Conservation (phyloP, 2,797 vertebrate species). For the Morelia viridis region DNA sequence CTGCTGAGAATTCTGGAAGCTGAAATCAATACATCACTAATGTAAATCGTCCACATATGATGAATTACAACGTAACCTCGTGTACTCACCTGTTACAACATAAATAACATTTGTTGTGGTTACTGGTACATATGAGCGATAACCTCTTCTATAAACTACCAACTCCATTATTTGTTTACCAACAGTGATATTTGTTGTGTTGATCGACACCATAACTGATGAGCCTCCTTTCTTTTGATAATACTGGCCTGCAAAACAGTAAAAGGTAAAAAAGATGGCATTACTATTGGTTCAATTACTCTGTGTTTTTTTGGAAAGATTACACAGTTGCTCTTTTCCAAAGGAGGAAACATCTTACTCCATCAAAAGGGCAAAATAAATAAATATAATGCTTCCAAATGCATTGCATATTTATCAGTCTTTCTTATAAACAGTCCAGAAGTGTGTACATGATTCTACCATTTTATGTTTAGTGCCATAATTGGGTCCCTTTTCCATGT, state of each 20-base stretch:
- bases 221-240: slow-evolving; percentile 81
- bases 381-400: background rate
- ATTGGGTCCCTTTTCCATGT: background rate
- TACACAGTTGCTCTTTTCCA: background rate
- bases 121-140: slow-evolving; percentile 76
- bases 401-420: background rate
- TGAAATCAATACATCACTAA: background rate
- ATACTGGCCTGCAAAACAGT: slow-evolving; percentile 82
- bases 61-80: background rate
- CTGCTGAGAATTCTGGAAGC: background rate
- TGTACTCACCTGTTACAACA: slow-evolving; percentile 82
- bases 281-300: background rate
- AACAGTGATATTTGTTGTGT: slow-evolving; percentile 81
- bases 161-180: slow-evolving; percentile 87
- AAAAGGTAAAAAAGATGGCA: background rate
- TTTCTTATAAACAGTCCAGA: background rate
- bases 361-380: background rate
- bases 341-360: background rate
- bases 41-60: background rate
- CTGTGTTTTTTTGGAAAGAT: background rate
- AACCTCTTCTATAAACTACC: slow-evolving; percentile 82
- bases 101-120: slow-evolving; percentile 78
- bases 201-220: slow-evolving; percentile 80
- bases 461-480: background rate
- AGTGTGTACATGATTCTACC: background rate